These are phyloP conservation scores for Lepidurus couesii DNA, from an alignment of 1,140 invertebrate genomes.

Conservation along the genomic window DNA sequence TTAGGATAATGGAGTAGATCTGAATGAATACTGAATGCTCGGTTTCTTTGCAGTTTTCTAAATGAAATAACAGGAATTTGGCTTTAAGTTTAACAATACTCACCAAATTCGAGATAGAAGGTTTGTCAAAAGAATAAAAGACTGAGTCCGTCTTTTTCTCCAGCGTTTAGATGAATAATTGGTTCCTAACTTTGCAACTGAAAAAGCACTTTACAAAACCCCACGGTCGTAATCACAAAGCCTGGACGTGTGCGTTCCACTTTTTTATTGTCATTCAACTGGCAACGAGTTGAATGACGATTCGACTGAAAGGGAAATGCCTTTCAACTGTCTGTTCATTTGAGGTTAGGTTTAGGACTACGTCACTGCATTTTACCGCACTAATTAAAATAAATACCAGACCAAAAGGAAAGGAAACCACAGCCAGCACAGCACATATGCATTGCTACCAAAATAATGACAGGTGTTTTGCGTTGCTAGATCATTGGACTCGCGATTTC, in stretches of 20 bases:
- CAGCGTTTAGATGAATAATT: too few relatives aligned
- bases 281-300: background rate
- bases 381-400: background rate
- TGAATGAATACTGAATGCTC: too few relatives aligned
- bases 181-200: background rate
- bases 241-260: background rate
- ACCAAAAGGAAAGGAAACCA: conserved; percentile 1
- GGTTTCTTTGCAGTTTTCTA: too few relatives aligned
- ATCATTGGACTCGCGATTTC: background rate
- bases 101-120: too few relatives aligned
- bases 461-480: conserved; percentile 1
- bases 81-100: too few relatives aligned
- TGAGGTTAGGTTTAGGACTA: background rate
- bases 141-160: too few relatives aligned
- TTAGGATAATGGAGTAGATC: too few relatives aligned
- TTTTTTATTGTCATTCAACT: background rate
- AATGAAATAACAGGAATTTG: too few relatives aligned
- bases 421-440: background rate
- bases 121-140: too few relatives aligned
- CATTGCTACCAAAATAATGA: conserved; percentile 5
- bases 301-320: background rate
- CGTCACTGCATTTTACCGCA: background rate
- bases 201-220: background rate
- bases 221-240: background rate
- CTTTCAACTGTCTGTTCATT: background rate